Percentiles rank a stretch among this genome's conserved stretches.
phyloP scores from a whole-genome alignment of 1,140 invertebrate species.

The Drosophila kanapiae region DNA sequence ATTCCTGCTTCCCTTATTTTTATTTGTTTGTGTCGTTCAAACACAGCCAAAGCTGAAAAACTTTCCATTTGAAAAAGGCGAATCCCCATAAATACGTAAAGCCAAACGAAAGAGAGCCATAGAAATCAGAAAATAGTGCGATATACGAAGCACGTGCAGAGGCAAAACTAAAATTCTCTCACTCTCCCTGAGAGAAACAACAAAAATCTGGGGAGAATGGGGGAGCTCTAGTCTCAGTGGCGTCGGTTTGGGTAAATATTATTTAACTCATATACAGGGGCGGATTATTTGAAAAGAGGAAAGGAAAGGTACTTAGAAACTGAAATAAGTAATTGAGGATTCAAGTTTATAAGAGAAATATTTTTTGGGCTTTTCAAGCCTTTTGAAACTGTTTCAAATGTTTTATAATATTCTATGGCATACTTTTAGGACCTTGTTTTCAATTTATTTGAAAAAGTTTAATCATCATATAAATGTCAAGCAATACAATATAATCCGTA shows the following conservation, averaged over 20 bases:
- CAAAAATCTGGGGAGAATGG: conserved; percentile 16
- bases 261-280: conserved; percentile 40
- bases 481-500: too few relatives aligned
- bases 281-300: conserved; percentile 7
- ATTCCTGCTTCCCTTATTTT: conserved; percentile 10
- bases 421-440: background rate
- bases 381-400: too few relatives aligned
- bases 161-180: conserved; percentile 24
- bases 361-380: too few relatives aligned
- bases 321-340: background rate
- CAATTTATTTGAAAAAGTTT: background rate
- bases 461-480: too few relatives aligned
- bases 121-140: conserved; percentile 46
- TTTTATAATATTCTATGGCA: background rate
- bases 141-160: conserved; percentile 41
- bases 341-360: background rate
- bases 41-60: conserved; percentile 46
- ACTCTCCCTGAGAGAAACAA: background rate
- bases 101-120: conserved; percentile 35
- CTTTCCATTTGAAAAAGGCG: conserved; percentile 67
- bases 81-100: conserved; percentile 36
- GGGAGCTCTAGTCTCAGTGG: conserved; percentile 22
- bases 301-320: too few relatives aligned
- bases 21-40: background rate
- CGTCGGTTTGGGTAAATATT: conserved; percentile 47